Percentiles rank a stretch among this genome's conserved stretches.
Evolutionary conservation across 2,113 vertebrate genomes (phyloP).

Genomic region (Ictalurus furcatus): DNA sequence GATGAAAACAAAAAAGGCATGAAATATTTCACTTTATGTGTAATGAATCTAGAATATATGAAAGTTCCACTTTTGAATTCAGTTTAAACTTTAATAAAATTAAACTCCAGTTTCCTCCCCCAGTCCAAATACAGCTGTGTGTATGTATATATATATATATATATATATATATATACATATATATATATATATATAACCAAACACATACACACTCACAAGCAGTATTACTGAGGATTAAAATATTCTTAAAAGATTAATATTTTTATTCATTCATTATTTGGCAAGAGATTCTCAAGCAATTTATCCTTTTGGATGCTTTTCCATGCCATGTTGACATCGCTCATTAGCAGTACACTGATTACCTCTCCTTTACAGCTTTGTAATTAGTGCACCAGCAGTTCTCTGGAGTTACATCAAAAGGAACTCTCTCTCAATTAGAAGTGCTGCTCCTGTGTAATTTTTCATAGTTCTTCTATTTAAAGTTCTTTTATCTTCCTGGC

Average conservation of each 20-base stretch:
- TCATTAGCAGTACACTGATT: constrained; percentile 75
- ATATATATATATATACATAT: no score
- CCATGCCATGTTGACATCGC: constrained; percentile 66
- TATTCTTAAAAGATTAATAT: not conserved
- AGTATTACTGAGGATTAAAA: no score
- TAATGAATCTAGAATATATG: no score
- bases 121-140: no score
- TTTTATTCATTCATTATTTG: constrained; percentile 29
- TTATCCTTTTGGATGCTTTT: constrained; percentile 62
- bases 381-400: constrained; percentile 71
- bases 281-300: constrained; percentile 48
- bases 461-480: constrained; percentile 34
- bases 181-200: no score
- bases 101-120: no score
- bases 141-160: no score
- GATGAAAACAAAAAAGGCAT: no score
- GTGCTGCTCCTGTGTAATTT: constrained; percentile 58
- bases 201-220: no score
- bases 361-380: constrained; percentile 62
- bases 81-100: no score
- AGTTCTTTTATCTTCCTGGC: constrained; percentile 35
- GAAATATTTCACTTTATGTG: no score
- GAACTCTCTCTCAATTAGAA: constrained; percentile 68
- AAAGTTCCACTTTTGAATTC: no score
- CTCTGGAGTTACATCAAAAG: constrained; percentile 74